Evolutionary conservation across 2,888 invertebrate species (phyloP).

Genomic region (Sussaba pulchella): DNA sequence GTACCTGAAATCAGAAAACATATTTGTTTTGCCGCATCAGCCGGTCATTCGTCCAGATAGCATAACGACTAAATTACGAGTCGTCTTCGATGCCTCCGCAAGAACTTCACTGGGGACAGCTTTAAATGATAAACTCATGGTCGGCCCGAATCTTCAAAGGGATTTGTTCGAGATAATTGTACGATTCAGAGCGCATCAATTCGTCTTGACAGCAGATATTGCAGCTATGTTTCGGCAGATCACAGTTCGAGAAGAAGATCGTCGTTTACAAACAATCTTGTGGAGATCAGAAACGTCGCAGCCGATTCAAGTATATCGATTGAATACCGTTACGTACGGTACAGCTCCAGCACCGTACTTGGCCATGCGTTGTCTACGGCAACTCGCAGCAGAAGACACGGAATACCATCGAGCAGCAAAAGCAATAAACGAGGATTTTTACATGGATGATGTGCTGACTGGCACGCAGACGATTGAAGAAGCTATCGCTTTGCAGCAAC

Average conservation of each 20-base stretch:
- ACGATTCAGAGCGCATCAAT: constrained; percentile 55
- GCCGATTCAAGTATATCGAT: constrained; percentile 28
- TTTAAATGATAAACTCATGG: constrained; percentile 38
- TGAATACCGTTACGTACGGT: constrained; percentile 60
- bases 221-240: constrained; percentile 59
- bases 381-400: constrained; percentile 51
- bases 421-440: constrained; percentile 46
- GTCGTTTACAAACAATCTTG: constrained; percentile 43
- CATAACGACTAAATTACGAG: constrained; percentile 39
- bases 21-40: constrained; percentile 49
- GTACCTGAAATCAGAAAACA: not conserved
- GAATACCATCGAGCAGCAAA: constrained; percentile 37
- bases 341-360: constrained; percentile 51
- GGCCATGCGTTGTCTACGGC: constrained; percentile 57
- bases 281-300: constrained; percentile 44
- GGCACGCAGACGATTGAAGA: constrained; percentile 42
- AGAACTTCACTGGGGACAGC: constrained; percentile 52
- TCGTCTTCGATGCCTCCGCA: constrained; percentile 56
- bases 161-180: constrained; percentile 43
- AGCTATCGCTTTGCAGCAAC: not conserved
- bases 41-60: constrained; percentile 51
- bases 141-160: constrained; percentile 49
- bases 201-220: constrained; percentile 58
- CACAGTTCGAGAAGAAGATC: constrained; percentile 34
- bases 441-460: constrained; percentile 60